A percentile compares a stretch with the other conserved stretches of the same genome.
phyloP scores from a whole-genome alignment of 2,113 vertebrate species.

The Cinclus cinclus region DNA sequence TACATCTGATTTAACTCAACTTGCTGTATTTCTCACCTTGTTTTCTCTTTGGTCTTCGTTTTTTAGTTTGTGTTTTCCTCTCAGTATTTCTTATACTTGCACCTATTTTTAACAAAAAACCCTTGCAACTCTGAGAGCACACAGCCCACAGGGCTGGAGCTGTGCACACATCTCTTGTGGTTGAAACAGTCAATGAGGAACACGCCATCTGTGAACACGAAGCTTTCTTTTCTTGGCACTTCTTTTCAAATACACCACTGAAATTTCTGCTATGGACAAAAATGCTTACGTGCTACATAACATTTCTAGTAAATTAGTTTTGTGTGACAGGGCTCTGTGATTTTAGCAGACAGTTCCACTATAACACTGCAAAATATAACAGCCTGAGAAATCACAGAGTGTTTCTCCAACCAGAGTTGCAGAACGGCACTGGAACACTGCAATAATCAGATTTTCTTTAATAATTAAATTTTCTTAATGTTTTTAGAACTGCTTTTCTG shows the following conservation, averaged over 20 bases:
- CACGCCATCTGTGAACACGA: not conserved
- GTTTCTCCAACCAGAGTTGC: not conserved
- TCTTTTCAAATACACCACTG: not conserved
- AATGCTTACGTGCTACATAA: not conserved
- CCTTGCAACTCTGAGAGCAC: not conserved
- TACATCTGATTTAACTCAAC: not conserved
- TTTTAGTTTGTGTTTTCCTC: not conserved
- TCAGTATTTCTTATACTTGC: not conserved
- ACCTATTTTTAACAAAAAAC: not conserved
- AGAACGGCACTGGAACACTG: not conserved
- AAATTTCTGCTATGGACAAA: not conserved
- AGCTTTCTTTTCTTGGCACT: not conserved
- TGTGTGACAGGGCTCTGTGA: not conserved
- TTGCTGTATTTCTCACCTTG: not conserved
- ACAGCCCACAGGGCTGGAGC: not conserved
- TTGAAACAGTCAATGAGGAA: not conserved
- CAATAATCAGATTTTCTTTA: not conserved
- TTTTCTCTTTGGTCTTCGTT: not conserved
- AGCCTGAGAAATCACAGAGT: not conserved
- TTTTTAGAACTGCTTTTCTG: not conserved
- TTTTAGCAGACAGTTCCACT: not conserved
- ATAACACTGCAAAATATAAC: not conserved
- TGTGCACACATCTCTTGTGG: not conserved
- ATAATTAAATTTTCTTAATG: not conserved
- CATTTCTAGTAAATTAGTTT: not conserved